These are phyloP conservation scores for Tor tambroides DNA, from an alignment of 2,113 vertebrate species.

Conservation along the genomic window DNA sequence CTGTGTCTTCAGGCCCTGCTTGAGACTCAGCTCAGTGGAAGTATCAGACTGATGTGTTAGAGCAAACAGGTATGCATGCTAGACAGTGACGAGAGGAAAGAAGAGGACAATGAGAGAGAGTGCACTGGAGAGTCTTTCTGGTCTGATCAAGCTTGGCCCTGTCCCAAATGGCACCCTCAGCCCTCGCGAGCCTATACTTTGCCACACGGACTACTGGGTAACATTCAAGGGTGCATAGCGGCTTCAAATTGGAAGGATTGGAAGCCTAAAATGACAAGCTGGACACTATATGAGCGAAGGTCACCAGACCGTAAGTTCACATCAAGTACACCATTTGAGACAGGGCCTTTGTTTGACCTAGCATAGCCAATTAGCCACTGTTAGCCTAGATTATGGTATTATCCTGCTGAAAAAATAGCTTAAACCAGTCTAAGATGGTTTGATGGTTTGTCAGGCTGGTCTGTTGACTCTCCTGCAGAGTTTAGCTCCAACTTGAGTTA, in stretches of 20 bases:
- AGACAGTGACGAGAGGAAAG: constrained; percentile 71
- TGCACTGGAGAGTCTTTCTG: background rate
- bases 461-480: background rate
- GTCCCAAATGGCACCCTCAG: constrained; percentile 23
- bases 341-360: constrained; percentile 30
- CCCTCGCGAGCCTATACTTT: background rate
- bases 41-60: constrained; percentile 66
- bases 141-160: constrained; percentile 24
- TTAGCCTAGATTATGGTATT: background rate
- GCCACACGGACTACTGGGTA: background rate
- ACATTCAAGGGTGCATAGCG: background rate
- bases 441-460: background rate
- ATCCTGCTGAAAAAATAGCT: background rate
- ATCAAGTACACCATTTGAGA: background rate
- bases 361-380: background rate
- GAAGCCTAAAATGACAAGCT: constrained; percentile 17
- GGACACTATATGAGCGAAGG: background rate
- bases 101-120: constrained; percentile 30
- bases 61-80: constrained; percentile 69
- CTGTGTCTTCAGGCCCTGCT: constrained; percentile 43
- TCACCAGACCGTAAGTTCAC: background rate
- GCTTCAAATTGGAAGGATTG: background rate
- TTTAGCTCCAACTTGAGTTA: background rate
- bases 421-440: background rate
- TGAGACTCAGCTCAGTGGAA: constrained; percentile 60